Conservation (phyloP, 2,797 vertebrate genomes). For the Rhabdomys pumilio region DNA sequence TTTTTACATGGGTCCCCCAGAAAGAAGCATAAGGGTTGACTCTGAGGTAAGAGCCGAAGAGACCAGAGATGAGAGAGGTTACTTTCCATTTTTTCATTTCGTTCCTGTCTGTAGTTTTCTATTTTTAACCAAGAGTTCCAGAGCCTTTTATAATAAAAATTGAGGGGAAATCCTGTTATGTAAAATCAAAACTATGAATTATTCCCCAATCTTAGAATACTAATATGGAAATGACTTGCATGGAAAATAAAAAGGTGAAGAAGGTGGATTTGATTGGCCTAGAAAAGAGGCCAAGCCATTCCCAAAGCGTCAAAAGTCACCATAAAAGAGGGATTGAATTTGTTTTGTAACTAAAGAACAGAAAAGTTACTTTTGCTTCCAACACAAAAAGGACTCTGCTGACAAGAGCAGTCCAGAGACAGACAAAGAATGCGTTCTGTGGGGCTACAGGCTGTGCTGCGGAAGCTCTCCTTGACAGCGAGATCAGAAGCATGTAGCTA, state of each 20-base stretch:
- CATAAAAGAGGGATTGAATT: neutral
- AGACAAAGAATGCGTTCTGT: neutral
- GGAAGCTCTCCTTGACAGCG: neutral
- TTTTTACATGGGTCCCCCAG: neutral
- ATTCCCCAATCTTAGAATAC: constrained; percentile 6
- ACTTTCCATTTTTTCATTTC: neutral
- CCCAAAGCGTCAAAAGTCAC: neutral
- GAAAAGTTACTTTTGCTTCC: constrained; percentile 1
- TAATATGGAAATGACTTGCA: neutral
- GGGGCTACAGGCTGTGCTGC: neutral
- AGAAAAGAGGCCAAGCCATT: neutral
- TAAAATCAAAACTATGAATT: constrained; percentile 16
- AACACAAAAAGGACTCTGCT: neutral
- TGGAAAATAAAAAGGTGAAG: neutral
- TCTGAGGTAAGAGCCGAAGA: neutral
- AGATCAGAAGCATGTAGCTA: neutral
- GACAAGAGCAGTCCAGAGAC: neutral
- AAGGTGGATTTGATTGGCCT: neutral
- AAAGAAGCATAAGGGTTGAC: neutral
- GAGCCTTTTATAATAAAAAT: constrained; percentile 45
- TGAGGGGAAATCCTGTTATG: neutral
- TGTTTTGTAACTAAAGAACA: neutral
- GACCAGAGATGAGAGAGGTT: neutral
- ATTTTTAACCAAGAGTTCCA: constrained; percentile 33
- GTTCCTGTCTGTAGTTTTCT: neutral